Base-by-base conservation (phyloP, 2,797 vertebrate species). In the Anabas testudineus region DNA sequence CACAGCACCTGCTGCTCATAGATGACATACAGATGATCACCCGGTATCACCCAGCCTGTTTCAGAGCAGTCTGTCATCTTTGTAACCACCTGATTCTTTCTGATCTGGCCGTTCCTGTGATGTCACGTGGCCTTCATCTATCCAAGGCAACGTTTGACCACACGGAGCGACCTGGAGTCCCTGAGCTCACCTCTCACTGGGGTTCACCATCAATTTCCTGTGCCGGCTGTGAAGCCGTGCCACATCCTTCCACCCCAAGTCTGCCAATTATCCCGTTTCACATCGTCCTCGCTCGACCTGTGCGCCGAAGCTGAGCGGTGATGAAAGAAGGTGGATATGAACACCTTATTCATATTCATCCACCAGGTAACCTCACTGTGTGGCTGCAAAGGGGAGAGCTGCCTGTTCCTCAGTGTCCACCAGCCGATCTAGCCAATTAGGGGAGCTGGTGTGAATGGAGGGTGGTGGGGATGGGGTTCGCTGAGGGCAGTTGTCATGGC, bases 361-460 rank as follows among this genome's bases (percentile, higher is more conserved):
- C 15, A 30, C 47, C 74, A 62, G 58, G 69, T 71, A 32, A 57
- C 68, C 60, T 36, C 74, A 43, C 43, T 24, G 36, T 14, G 36
- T 10, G 7, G 45, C 71, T 10, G 51, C 34, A 13, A 32, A 43
- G 62, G 34, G 30, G 32, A 39, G 4, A 36, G 47, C 14, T 19
- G 24, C 43, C 56, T 30, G n/a, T 60, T 65, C 71, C 56, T 70
- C 53, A 28, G 21, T 55, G 61, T 78, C 64, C 56, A n/a, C 18
- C 34, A 45, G 54, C 61, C 67, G 22, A 36, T 75, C 51, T 66
- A 36, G 76, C 71, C 83, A 86, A 86, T 89, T 84, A 87, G 76
- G 46, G 39, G 6, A 36, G 36, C 28, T 2, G 2, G 68, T 59
- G 47, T 74, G 68, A 60, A 65, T 22, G 49, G 41, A 61, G 46